phyloP scores from a whole-genome alignment of 2,797 vertebrate species.

The Enteromius viviparus region DNA sequence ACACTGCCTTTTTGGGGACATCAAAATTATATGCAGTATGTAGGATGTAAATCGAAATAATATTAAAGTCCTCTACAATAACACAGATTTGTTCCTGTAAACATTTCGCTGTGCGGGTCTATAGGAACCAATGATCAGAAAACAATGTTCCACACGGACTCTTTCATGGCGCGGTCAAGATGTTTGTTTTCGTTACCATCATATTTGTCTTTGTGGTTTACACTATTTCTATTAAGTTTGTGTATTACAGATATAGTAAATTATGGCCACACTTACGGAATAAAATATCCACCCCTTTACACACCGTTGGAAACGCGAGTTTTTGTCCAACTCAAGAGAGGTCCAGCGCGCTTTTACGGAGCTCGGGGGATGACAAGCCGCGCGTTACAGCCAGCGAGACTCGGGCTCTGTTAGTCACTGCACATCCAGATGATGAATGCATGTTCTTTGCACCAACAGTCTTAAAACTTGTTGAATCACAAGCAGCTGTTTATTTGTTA shows the following conservation, averaged over 20 bases:
- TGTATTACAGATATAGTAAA: conserved; percentile 61
- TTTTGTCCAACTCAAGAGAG: conserved; percentile 13
- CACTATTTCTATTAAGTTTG: conserved; percentile 67
- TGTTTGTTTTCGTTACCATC: conserved; percentile 68
- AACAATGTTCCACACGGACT: conserved; percentile 67
- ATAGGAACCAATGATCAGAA: conserved; percentile 39
- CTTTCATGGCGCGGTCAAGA: conserved; percentile 69
- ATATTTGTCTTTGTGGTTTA: conserved; percentile 60
- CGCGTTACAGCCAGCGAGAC: conserved; percentile 27
- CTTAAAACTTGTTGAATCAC: conserved; percentile 75
- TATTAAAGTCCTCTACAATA: background rate
- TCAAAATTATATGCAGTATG: background rate
- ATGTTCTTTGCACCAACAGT: conserved; percentile 95
- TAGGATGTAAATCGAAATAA: background rate
- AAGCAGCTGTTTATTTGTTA: conserved; percentile 79
- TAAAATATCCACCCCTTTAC: conserved; percentile 35
- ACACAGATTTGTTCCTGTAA: background rate
- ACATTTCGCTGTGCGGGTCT: background rate
- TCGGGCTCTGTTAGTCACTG: conserved; percentile 79
- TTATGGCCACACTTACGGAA: conserved; percentile 35
- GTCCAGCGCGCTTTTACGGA: background rate
- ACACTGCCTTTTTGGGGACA: background rate
- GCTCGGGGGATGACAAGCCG: background rate
- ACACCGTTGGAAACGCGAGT: background rate
- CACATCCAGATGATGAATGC: conserved; percentile 95